Evolutionary conservation across 2,888 invertebrate species (phyloP).

Genomic region (Chamaedrilus cognettii): DNA sequence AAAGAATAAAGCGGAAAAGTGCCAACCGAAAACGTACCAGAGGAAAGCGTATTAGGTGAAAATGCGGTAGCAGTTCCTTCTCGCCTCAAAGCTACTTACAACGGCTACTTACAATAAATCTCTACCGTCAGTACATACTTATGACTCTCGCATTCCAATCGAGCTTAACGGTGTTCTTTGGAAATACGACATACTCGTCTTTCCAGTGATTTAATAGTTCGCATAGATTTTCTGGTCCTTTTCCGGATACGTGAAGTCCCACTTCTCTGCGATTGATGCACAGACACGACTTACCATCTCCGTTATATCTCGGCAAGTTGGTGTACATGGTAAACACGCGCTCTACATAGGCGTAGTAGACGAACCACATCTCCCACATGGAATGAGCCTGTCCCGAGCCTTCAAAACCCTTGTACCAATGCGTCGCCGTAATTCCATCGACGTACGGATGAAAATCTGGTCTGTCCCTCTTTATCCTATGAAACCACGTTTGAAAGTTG

Average conservation of each 20-base stretch:
- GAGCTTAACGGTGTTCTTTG: too few species aligned
- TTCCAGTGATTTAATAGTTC: too few species aligned
- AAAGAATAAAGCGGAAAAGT: too few species aligned
- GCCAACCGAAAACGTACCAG: too few species aligned
- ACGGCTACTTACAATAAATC: too few species aligned
- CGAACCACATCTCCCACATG: constrained; percentile 35
- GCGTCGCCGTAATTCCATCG: constrained; percentile 18
- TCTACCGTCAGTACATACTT: too few species aligned
- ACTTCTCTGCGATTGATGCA: constrained; percentile 18
- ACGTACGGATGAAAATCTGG: constrained; percentile 26
- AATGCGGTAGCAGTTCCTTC: too few species aligned
- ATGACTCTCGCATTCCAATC: too few species aligned
- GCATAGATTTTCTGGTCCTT: too few species aligned
- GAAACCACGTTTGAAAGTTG: constrained; percentile 32
- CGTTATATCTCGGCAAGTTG: constrained; percentile 16
- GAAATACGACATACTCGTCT: too few species aligned
- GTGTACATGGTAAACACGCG: constrained; percentile 24
- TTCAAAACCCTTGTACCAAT: constrained; percentile 28
- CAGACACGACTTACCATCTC: constrained; percentile 7
- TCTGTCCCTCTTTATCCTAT: constrained; percentile 12
- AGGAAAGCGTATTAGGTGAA: too few species aligned
- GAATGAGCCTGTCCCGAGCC: constrained; percentile 7
- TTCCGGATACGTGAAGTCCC: constrained; percentile 28
- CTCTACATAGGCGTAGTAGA: constrained; percentile 24
- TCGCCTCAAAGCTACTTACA: too few species aligned